Percentiles rank a stretch among this genome's conserved stretches.
Conservation (phyloP, 2,888 invertebrate genomes). For the Tholera decimalis region DNA sequence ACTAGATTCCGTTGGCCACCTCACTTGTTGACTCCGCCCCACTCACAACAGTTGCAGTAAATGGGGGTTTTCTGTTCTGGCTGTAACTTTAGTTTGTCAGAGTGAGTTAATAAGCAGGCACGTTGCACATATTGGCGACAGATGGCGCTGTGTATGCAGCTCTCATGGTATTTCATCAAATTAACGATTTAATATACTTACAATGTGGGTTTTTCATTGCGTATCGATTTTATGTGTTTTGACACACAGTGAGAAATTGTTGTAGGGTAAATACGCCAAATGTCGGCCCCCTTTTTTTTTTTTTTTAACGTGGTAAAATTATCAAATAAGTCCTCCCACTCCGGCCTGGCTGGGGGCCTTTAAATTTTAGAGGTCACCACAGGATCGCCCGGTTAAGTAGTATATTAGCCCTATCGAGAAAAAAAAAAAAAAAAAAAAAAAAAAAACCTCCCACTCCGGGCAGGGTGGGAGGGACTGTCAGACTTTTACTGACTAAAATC, state of each 20-base stretch:
- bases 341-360: too few relatives aligned
- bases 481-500: too few relatives aligned
- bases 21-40: neutral
- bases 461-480: too few relatives aligned
- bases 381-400: too few relatives aligned
- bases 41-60: neutral
- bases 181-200: neutral
- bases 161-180: slow-evolving; percentile 15
- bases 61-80: slow-evolving; percentile 7
- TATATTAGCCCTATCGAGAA: too few relatives aligned
- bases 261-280: too few relatives aligned
- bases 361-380: too few relatives aligned
- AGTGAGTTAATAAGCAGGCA: slow-evolving; percentile 16
- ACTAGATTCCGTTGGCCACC: neutral
- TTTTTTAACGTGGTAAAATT: too few relatives aligned
- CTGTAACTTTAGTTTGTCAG: slow-evolving; percentile 24
- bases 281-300: too few relatives aligned
- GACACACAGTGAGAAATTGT: neutral
- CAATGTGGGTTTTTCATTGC: slow-evolving; percentile 3
- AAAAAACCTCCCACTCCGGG: too few relatives aligned
- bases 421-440: too few relatives aligned
- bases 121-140: slow-evolving; percentile 11
- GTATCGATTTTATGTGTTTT: neutral
- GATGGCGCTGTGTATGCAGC: slow-evolving; percentile 35
- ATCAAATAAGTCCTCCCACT: too few relatives aligned